Base-by-base conservation (phyloP, 2,797 vertebrate genomes). In the Lepidocolaptes lacrymiger region DNA sequence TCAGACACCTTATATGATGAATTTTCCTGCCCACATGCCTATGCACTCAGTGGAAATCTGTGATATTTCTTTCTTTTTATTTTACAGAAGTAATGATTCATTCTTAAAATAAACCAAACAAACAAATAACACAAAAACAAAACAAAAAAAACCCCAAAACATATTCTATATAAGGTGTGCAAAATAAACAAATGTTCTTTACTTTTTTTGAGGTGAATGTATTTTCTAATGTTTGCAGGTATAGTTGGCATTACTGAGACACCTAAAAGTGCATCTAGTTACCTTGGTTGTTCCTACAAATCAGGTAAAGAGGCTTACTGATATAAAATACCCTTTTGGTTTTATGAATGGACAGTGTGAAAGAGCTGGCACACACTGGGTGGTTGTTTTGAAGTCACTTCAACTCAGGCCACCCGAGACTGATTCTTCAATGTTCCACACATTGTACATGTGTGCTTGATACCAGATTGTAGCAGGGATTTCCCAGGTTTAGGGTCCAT, bases 1-100 rank as follows among this genome's bases (percentile, higher is more conserved):
- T 94, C 51, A 91, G 71, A 34, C 30, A 83, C 54, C 36, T 90
- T 75, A 64, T 52, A 88, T 21, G 90, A 64, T 85, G 56, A 95
- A 82, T 62, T 89, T 85, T 56, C 39, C 89, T 93, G 69, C 64
- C 58, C 49, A 95, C 79, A 69, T 87, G 67, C 43, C 15, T 62
- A 22, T 59, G 12, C 22, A 49, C 15, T 63, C 51, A 43, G 21
- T 68, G 87, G 78, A 73, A 46, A 83, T 48, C 7, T 41, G 10
- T 41, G 22, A 27, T 74, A 30, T 77, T 83, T 61, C 71, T 86
- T 86, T 20, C 61, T 63, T 62, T 56, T 75, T n/a, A 66, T 68
- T 85, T 24, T 82, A 36, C 28, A 90, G 23, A 85, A 55, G 26
- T 73, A 8, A 36, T 51, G 23, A 76, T 46, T 78, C 17, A 52